Evolutionary conservation across 2,797 vertebrate species (phyloP), one percentile per base, ranked within the genome.

Genomic region (Hoplostethus mediterraneus): DNA sequence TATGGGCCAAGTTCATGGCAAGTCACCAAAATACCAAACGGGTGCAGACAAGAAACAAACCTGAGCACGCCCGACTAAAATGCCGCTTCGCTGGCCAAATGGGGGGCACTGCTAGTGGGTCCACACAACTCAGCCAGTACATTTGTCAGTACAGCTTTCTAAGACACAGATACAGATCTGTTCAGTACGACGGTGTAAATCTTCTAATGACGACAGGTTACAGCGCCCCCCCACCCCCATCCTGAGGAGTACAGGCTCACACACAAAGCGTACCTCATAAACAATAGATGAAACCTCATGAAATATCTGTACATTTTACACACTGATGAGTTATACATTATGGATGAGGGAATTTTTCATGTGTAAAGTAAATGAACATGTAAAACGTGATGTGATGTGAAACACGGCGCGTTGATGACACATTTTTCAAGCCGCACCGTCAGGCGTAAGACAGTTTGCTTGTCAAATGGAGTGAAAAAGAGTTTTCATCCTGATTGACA

Each of bases 251-350:
- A 4, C 1, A 16, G 47, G 45, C 5, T n/a, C 31, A 49, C 31
- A 63, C 16, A 51, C 61, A 63, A 63, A 49, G 45, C 17, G 17
- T n/a, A 47, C 45, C 61, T 63, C 48, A 63, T 63, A 51, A 63
- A 49, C 61, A 63, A 63, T 51, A 1, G 12, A 63, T 49, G 14
- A 36, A 33, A 36, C 45, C 30, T 13, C 70, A 38, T 60, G 53
- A 65, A 74, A 73, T 25, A 73, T 63, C 53, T 45, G 0, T 62
- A 54, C 12, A 13, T 68, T 54, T 47, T 5, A 7, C 21, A 69
- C 33, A 57, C 42, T 31, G 48, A 68, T 42, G 58, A 55, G 21
- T 7, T 64, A 16, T 83, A 58, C 67, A 82, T 80, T 38, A 77
- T 73, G 48, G 1, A 86, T 52, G 63, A 47, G 10, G 12, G 11